Evolutionary conservation across 1,140 invertebrate genomes (phyloP).

Genomic region (Mizuhopecten yessoensis): DNA sequence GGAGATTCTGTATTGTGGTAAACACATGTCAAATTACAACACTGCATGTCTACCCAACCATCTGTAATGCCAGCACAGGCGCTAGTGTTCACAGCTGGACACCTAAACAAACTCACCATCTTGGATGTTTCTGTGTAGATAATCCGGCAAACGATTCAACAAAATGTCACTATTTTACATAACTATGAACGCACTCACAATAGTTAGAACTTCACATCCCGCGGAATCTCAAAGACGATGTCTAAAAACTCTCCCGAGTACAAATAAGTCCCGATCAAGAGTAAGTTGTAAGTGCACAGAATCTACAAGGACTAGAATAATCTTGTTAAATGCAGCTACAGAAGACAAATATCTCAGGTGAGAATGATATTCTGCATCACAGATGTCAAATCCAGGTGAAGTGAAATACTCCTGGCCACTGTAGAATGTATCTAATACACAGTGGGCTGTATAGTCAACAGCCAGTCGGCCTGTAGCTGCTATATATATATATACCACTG

Average conservation of each 20-base stretch:
- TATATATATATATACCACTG: not conserved
- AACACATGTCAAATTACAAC: not conserved
- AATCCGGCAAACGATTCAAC: not conserved
- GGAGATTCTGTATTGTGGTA: not conserved
- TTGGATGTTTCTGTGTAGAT: not conserved
- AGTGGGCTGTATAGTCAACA: not conserved
- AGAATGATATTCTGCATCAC: not conserved
- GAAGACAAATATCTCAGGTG: not conserved
- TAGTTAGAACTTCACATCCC: not conserved
- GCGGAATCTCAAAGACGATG: not conserved
- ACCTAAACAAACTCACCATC: slow-evolving; percentile 10
- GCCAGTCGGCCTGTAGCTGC: not conserved
- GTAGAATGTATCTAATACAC: not conserved
- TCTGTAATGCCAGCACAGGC: not conserved
- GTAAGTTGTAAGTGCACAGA: not conserved
- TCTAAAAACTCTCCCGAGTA: not conserved
- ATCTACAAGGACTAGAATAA: not conserved
- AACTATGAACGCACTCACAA: not conserved
- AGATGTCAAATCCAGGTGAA: slow-evolving; percentile 19
- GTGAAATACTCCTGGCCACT: too few relatives aligned
- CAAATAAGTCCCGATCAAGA: not conserved
- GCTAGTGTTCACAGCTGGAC: not conserved
- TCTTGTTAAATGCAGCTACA: not conserved
- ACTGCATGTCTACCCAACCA: not conserved
- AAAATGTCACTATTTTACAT: slow-evolving; percentile 16